A percentile compares a stretch with the other conserved stretches of the same genome.
These are phyloP conservation scores for Sterrhoptilus dennistouni DNA, from an alignment of 2,113 vertebrate genomes.

Conservation along the genomic window DNA sequence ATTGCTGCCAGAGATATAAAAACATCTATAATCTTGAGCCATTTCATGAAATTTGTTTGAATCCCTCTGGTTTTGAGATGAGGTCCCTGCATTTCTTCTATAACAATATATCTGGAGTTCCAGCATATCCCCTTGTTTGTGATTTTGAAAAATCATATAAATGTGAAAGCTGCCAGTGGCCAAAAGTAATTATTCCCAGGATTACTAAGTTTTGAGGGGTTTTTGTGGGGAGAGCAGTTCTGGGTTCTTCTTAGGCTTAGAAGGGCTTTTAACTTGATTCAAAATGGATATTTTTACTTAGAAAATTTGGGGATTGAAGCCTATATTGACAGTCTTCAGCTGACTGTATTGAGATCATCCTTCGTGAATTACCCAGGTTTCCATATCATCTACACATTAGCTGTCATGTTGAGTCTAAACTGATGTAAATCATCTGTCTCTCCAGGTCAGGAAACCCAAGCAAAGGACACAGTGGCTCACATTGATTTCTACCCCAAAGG, in stretches of 20 bases:
- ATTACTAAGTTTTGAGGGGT: accelerated
- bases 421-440: not conserved
- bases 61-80: not conserved
- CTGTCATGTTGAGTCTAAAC: not conserved
- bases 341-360: not conserved
- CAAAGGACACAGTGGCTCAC: not conserved
- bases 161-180: not conserved
- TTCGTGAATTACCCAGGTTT: not conserved
- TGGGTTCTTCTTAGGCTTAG: not conserved
- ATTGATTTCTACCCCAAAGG: not conserved
- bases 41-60: not conserved
- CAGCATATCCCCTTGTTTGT: not conserved
- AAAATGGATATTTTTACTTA: not conserved
- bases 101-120: not conserved
- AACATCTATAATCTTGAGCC: not conserved
- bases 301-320: not conserved
- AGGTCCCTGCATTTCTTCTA: not conserved
- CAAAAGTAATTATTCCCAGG: not conserved
- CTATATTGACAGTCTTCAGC: not conserved
- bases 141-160: not conserved
- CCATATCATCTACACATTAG: not conserved
- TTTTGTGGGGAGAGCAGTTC: accelerated
- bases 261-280: not conserved
- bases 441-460: not conserved
- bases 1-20: not conserved